Evolutionary conservation across 1,140 invertebrate genomes (phyloP), one percentile per base, ranked within the genome.

Genomic region (Listronotus bonariensis): DNA sequence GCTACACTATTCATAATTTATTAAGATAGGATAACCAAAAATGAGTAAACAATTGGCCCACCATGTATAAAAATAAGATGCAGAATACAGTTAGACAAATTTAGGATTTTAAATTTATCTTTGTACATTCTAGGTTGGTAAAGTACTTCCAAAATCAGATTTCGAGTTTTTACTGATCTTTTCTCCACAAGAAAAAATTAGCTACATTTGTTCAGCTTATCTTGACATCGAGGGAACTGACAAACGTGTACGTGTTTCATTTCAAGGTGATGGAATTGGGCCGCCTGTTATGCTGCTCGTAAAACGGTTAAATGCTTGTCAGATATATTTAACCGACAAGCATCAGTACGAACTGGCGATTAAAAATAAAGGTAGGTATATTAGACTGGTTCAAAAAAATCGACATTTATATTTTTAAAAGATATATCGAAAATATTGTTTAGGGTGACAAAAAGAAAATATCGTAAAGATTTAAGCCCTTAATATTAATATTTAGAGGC

Each of bases 331-430:
- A 26, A 68, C 68, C 32, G 63, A 73, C 9, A 60, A 67, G n/a
- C 74, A 77, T 62, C 62, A 69, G n/a, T 76, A 75, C 60, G 72
- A 77, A 68, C 51, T 77, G 20, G 68, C 62, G 9, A 65, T 73
- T 34, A 46, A 34, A 9, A 76, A 76, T 54, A 58, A 52, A 46
- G 73, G 74, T 68, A 48, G 20, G 20, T 26, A 5, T 26, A 26
- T n/a, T n/a, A n/a, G n/a, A n/a, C n/a, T n/a, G n/a, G n/a, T n/a
- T n/a, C n/a, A n/a, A n/a, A n/a, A n/a, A n/a, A n/a, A n/a, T n/a
- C n/a, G n/a, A n/a, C n/a, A n/a, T n/a, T n/a, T n/a, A n/a, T n/a
- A n/a, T n/a, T n/a, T n/a, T n/a, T n/a, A n/a, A n/a, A n/a, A n/a
- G n/a, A n/a, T n/a, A n/a, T n/a, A n/a, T n/a, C n/a, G n/a, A n/a